Percentiles rank a stretch among this genome's conserved stretches.
Evolutionary conservation across 2,113 vertebrate genomes (phyloP).

Genomic region (Oreochromis niloticus): DNA sequence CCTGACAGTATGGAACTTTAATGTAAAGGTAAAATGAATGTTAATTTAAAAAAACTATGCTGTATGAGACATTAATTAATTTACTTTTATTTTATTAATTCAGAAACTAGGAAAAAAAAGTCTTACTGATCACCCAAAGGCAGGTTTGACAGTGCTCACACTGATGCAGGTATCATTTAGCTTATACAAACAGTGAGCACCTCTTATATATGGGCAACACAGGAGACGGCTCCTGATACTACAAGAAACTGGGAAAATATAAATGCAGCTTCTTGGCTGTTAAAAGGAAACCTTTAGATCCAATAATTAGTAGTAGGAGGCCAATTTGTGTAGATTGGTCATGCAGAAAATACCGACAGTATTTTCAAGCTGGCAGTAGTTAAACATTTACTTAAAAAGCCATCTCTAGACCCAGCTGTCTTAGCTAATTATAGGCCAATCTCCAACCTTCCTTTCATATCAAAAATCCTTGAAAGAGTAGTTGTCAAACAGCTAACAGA

Average conservation of each 20-base stretch:
- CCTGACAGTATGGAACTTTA: background rate
- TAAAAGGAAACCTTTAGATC: background rate
- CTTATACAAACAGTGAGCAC: background rate
- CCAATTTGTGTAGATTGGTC: background rate
- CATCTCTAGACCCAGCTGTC: background rate
- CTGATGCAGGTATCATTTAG: background rate
- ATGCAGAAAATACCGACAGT: background rate
- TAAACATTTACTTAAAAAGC: background rate
- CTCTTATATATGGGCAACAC: background rate
- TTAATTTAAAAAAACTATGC: background rate
- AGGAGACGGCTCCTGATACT: background rate
- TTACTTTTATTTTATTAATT: background rate
- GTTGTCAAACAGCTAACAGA: background rate
- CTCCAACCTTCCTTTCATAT: too few species aligned
- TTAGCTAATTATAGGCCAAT: background rate
- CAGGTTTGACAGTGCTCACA: background rate
- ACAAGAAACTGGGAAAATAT: background rate
- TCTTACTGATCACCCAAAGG: background rate
- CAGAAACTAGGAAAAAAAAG: background rate
- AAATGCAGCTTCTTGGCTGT: background rate
- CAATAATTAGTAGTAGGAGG: background rate
- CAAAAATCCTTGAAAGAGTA: too few species aligned
- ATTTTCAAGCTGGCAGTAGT: background rate
- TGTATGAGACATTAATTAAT: background rate
- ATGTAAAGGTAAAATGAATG: background rate